Evolutionary conservation across 2,113 vertebrate species (phyloP).

Genomic region (Enhydra lutris): DNA sequence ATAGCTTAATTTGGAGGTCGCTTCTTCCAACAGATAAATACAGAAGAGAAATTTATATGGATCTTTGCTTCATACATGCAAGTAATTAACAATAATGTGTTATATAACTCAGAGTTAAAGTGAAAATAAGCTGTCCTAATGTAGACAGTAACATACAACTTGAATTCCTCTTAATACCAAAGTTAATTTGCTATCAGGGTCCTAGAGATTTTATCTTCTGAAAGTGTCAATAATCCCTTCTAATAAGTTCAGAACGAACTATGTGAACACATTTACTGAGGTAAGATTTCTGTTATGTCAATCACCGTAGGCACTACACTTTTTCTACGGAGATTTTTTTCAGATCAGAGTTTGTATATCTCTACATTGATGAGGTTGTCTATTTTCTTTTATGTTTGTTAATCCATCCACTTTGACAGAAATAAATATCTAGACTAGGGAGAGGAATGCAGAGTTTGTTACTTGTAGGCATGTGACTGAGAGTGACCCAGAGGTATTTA

Average conservation of each 20-base stretch:
- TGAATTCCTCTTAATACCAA: slow-evolving; percentile 54
- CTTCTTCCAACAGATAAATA: slow-evolving; percentile 39
- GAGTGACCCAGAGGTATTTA: slow-evolving; percentile 38
- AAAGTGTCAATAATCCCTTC: slow-evolving; percentile 53
- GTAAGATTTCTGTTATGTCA: slow-evolving; percentile 24
- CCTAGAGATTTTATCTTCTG: slow-evolving; percentile 11
- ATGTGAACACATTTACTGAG: not conserved
- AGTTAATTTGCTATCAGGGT: slow-evolving; percentile 52
- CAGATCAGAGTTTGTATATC: slow-evolving; percentile 11
- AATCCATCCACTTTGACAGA: slow-evolving; percentile 30
- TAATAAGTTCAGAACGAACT: slow-evolving; percentile 6
- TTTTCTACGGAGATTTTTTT: slow-evolving; percentile 37
- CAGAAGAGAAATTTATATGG: not conserved
- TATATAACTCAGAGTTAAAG: slow-evolving; percentile 28
- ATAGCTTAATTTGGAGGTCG: not conserved
- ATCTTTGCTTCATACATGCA: slow-evolving; percentile 30
- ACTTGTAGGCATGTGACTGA: slow-evolving; percentile 35
- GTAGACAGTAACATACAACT: not conserved
- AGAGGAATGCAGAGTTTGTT: slow-evolving; percentile 4
- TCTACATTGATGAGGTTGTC: not conserved
- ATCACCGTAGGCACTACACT: not conserved
- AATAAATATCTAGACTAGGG: not conserved
- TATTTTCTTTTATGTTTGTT: slow-evolving; percentile 23
- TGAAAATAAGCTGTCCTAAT: slow-evolving; percentile 40
- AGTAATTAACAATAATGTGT: not conserved